Percentiles rank a stretch among this genome's conserved stretches.
phyloP scores from a whole-genome alignment of 2,113 vertebrate genomes.

The Motacilla alba region DNA sequence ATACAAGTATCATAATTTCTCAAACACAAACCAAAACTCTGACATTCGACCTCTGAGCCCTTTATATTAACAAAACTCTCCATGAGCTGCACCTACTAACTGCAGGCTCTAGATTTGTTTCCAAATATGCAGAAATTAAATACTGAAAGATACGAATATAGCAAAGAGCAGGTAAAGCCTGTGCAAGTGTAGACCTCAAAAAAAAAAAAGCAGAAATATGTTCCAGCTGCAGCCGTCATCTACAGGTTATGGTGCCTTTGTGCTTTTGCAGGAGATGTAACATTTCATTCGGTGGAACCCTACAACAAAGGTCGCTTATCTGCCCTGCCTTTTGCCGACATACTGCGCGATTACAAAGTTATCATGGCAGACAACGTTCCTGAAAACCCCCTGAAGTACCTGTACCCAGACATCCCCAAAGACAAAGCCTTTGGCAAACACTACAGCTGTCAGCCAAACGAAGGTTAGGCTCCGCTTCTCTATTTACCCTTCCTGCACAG shows the following conservation, averaged over 20 bases:
- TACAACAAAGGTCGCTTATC: constrained; percentile 91
- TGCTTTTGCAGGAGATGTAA: constrained; percentile 81
- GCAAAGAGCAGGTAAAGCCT: not conserved
- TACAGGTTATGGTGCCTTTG: not conserved
- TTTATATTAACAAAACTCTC: not conserved
- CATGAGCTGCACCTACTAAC: not conserved
- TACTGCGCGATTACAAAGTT: constrained; percentile 94
- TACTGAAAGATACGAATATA: not conserved
- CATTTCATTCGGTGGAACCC: constrained; percentile 93
- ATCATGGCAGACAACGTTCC: constrained; percentile 89
- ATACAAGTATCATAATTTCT: not conserved
- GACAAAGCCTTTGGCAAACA: constrained; percentile 93
- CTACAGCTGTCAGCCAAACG: constrained; percentile 91
- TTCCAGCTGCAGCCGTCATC: not conserved
- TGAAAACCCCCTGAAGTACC: constrained; percentile 93
- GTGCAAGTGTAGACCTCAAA: not conserved
- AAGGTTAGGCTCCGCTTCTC: constrained; percentile 73
- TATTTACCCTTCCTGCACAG: not conserved
- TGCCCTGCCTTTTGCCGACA: constrained; percentile 91
- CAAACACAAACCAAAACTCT: not conserved
- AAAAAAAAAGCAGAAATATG: not conserved
- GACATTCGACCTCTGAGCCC: not conserved
- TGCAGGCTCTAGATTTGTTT: not conserved
- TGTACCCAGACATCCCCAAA: constrained; percentile 95
- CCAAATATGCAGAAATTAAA: not conserved